Evolutionary conservation across 2,888 invertebrate species (phyloP).

Genomic region (Clivina fossor): DNA sequence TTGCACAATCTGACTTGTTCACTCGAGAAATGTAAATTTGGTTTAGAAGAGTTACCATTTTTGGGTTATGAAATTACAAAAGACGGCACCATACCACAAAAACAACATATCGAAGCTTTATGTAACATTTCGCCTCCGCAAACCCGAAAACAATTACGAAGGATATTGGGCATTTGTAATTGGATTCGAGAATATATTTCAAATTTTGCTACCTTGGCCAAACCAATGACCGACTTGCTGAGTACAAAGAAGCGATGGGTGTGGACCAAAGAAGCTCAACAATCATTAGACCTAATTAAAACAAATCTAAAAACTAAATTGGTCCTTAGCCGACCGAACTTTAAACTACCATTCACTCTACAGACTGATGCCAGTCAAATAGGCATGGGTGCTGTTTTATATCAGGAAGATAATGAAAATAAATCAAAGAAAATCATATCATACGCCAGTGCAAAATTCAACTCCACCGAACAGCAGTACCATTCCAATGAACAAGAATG

Average conservation of each 20-base stretch:
- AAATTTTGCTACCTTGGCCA: not conserved
- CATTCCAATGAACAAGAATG: conserved; percentile 36
- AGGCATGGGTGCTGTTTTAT: conserved; percentile 41
- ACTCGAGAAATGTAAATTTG: conserved; percentile 36
- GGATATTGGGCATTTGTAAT: not conserved
- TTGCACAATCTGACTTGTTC: conserved; percentile 32
- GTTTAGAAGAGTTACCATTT: conserved; percentile 28
- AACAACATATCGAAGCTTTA: conserved; percentile 29
- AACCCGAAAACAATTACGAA: not conserved
- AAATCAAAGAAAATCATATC: conserved; percentile 30
- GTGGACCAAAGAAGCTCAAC: not conserved
- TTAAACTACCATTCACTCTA: conserved; percentile 32
- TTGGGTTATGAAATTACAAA: conserved; percentile 35
- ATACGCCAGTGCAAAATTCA: conserved; percentile 39
- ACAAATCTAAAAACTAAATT: conserved; percentile 27
- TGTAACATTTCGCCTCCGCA: not conserved
- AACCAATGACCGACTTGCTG: not conserved
- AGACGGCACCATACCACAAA: conserved; percentile 30
- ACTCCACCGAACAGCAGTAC: conserved; percentile 22
- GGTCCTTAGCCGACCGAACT: conserved; percentile 36
- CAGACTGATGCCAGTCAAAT: conserved; percentile 35
- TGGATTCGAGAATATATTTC: conserved; percentile 23
- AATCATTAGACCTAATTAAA: conserved; percentile 18
- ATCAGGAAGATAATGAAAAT: conserved; percentile 28
- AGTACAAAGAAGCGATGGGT: not conserved